Conservation (phyloP, 2,888 invertebrate species). For the Pyrgus malvae region DNA sequence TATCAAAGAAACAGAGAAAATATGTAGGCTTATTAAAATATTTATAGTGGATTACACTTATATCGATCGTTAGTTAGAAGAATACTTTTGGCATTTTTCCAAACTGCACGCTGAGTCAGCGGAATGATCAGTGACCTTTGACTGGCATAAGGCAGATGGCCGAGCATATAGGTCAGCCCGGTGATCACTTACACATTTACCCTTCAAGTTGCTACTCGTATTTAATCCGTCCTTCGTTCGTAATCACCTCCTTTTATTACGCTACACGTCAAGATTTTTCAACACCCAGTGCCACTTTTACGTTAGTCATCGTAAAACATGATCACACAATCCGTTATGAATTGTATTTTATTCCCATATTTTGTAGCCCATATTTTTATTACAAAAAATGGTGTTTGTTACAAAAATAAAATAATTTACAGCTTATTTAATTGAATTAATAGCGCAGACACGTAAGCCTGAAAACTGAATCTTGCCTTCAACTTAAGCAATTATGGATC, state of each 20-base stretch:
- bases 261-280: conserved; percentile 35
- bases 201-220: conserved; percentile 42
- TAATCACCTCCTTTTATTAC: conserved; percentile 47
- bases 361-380: not conserved
- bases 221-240: conserved; percentile 47
- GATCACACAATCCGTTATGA: conserved; percentile 20
- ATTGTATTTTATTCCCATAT: conserved; percentile 12
- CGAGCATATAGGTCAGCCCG: conserved; percentile 67
- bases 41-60: too few species aligned
- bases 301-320: conserved; percentile 28
- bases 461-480: too few species aligned
- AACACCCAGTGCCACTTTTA: conserved; percentile 34
- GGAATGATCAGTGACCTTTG: conserved; percentile 61
- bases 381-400: too few species aligned
- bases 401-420: too few species aligned
- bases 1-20: too few species aligned
- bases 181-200: conserved; percentile 41
- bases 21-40: too few species aligned
- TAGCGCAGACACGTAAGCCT: too few species aligned
- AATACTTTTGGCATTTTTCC: conserved; percentile 62
- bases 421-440: too few species aligned
- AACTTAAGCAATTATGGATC: too few species aligned
- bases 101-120: too few species aligned
- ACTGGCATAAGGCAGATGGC: conserved; percentile 62
- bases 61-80: conserved; percentile 66